Conservation (phyloP, 1,140 invertebrate genomes). For the Agrilus planipennis region DNA sequence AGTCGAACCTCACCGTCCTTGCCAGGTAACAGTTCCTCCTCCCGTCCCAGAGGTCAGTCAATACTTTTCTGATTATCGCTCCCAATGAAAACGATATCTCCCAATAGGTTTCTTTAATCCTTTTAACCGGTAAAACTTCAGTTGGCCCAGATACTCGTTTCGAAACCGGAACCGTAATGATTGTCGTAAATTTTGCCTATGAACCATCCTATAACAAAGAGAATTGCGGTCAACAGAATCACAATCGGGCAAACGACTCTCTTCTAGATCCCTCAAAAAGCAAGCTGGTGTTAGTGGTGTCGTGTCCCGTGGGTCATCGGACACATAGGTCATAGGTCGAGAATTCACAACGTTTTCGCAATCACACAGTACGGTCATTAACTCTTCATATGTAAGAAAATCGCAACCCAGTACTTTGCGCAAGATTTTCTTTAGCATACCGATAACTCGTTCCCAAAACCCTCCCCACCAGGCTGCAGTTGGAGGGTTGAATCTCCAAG, state of each 20-base stretch:
- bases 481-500: conserved; percentile 34
- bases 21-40: conserved; percentile 7
- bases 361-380: conserved; percentile 5
- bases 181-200: conserved; percentile 8
- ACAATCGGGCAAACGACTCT: conserved; percentile 6
- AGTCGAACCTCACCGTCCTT: conserved; percentile 7
- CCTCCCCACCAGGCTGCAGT: conserved; percentile 31
- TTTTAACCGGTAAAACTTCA: conserved; percentile 1
- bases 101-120: neutral
- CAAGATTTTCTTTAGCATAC: conserved; percentile 8
- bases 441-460: conserved; percentile 29
- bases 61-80: conserved; percentile 8
- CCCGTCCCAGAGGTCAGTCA: conserved; percentile 7
- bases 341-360: conserved; percentile 4
- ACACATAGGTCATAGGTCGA: conserved; percentile 5
- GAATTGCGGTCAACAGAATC: conserved; percentile 7
- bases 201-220: conserved; percentile 4
- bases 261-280: conserved; percentile 3
- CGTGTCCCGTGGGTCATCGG: neutral
- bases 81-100: conserved; percentile 8
- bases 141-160: conserved; percentile 1
- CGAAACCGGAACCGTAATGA: conserved; percentile 8
- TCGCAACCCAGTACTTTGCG: conserved; percentile 1
- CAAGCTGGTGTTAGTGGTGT: neutral
- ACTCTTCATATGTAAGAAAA: neutral